These are phyloP conservation scores for Mungos mungo DNA, from an alignment of 2,113 vertebrate species.

Conservation along the genomic window DNA sequence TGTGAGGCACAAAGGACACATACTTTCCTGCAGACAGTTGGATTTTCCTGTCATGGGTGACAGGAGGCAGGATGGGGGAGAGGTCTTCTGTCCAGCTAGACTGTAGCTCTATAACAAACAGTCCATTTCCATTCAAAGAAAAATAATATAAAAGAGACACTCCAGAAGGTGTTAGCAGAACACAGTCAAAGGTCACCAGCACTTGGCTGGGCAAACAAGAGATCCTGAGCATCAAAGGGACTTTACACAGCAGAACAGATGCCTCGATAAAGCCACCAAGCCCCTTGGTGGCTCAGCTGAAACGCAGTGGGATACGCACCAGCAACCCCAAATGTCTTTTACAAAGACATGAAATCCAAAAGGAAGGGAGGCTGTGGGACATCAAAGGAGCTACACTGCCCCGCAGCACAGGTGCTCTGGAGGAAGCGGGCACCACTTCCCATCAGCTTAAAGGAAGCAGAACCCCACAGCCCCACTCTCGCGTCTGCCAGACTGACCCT, in stretches of 20 bases:
- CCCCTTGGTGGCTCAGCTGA: background rate
- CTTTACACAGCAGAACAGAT: background rate
- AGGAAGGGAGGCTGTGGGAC: background rate
- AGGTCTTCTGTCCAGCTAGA: conserved; percentile 59
- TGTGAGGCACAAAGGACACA: conserved; percentile 17
- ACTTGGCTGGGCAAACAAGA: background rate
- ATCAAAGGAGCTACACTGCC: background rate
- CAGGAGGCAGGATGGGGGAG: background rate
- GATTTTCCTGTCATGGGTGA: conserved; percentile 60
- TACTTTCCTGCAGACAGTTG: conserved; percentile 59
- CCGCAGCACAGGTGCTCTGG: background rate
- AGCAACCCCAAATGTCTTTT: background rate
- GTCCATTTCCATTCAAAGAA: conserved; percentile 42
- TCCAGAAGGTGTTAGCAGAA: conserved; percentile 23
- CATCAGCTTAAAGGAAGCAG: background rate
- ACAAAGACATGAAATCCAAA: background rate
- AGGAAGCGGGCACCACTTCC: background rate
- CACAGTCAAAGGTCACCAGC: background rate
- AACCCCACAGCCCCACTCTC: background rate
- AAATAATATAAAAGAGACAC: background rate
- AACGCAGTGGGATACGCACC: background rate
- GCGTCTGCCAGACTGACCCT: conserved; percentile 85
- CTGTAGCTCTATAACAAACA: conserved; percentile 50
- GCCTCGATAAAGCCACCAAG: background rate
- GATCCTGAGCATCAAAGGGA: conserved; percentile 4